phyloP scores from a whole-genome alignment of 2,888 invertebrate genomes.

The Lasioglossum vierecki region DNA sequence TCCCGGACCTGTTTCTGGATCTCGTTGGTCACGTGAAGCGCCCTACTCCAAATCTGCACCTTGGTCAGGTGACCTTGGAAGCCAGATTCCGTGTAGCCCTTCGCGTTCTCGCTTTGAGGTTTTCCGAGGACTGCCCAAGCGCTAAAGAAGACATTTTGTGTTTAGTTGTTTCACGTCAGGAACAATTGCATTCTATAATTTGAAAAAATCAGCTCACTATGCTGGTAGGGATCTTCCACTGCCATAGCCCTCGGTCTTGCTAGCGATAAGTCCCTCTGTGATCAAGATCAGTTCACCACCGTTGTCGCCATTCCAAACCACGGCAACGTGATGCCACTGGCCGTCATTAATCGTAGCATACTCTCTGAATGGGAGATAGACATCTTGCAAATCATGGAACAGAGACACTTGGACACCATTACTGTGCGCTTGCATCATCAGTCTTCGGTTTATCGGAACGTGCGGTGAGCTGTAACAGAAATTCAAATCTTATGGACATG shows the following conservation, averaged over 20 bases:
- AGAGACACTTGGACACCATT: conserved; percentile 96
- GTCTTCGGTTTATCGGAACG: conserved; percentile 90
- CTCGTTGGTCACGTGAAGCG: conserved; percentile 95
- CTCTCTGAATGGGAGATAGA: conserved; percentile 95
- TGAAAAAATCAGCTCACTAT: conserved; percentile 87
- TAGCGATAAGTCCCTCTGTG: conserved; percentile 98
- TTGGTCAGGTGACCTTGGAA: conserved; percentile 98
- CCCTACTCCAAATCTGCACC: conserved; percentile 97
- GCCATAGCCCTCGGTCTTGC: conserved; percentile 95
- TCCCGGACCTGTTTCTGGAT: conserved; percentile 97
- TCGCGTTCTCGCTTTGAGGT: conserved; percentile 88
- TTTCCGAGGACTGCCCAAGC: conserved; percentile 97
- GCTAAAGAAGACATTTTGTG: conserved; percentile 83
- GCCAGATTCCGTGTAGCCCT: conserved; percentile 94
- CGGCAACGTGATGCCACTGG: conserved; percentile 97
- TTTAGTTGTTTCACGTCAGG: background rate
- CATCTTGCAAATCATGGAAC: conserved; percentile 94
- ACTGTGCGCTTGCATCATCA: conserved; percentile 96
- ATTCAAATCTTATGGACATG: background rate
- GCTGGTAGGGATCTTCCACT: conserved; percentile 92
- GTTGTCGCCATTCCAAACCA: conserved; percentile 96
- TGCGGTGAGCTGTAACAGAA: conserved; percentile 88
- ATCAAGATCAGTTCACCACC: conserved; percentile 95
- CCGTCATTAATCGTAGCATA: conserved; percentile 97
- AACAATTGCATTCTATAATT: no score